phyloP scores from a whole-genome alignment of 2,113 vertebrate species.

The Nycticebus coucang region DNA sequence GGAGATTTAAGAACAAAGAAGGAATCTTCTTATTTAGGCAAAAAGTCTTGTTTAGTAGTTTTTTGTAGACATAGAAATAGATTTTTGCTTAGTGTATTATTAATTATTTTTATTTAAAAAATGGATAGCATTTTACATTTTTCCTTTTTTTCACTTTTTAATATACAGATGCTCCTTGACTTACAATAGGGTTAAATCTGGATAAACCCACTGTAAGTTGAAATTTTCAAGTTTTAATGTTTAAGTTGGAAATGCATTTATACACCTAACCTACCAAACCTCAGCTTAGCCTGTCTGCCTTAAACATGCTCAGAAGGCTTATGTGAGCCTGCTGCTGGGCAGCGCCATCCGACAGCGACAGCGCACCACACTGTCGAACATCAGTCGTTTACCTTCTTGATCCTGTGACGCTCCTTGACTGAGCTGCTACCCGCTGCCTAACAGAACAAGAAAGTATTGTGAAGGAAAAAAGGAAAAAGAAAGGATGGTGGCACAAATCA shows the following conservation, averaged over 20 bases:
- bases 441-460: too few relatives aligned
- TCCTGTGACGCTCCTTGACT: too few relatives aligned
- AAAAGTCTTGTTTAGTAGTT: not conserved
- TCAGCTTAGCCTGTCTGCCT: too few relatives aligned
- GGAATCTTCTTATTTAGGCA: not conserved
- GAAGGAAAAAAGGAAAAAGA: too few relatives aligned
- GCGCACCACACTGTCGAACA: too few relatives aligned
- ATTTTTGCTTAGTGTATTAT: not conserved
- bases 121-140: not conserved
- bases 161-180: not conserved
- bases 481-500: not conserved
- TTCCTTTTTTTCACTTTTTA: not conserved
- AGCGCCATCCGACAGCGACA: too few relatives aligned
- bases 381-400: too few relatives aligned
- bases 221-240: not conserved
- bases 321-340: too few relatives aligned
- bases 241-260: too few relatives aligned
- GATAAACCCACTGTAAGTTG: not conserved
- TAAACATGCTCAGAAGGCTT: too few relatives aligned
- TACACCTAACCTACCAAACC: too few relatives aligned
- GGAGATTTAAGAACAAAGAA: conserved; percentile 37
- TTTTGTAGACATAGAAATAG: not conserved
- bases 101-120: conserved; percentile 6
- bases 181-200: not conserved
- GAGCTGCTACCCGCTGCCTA: too few relatives aligned